Base-by-base conservation (phyloP, 2,888 invertebrate genomes). In the Andrena hattorfiana region DNA sequence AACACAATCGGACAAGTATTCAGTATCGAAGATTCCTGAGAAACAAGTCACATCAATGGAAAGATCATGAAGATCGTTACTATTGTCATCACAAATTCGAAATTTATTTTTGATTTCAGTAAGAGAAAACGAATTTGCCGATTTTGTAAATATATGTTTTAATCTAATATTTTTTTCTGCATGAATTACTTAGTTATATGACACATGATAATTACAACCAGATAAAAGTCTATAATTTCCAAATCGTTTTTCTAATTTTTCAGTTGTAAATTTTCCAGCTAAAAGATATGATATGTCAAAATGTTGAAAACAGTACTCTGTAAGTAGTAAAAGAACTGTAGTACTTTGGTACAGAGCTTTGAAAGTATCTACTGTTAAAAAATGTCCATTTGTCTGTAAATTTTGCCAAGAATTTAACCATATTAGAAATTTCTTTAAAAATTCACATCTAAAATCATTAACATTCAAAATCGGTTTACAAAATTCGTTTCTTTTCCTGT, bases 381-480 rank as follows among this genome's bases (percentile, higher is more conserved):
- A 35, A 35, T 35, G 35, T 10, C 35, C 35, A 35, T 35, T 35
- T 3, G 13, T 10, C 35, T 35, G 0, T 7, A 35, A 3, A 35
- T 35, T 35, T 35, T 35, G 35, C 35, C 35, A 35, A 35, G 35
- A 35, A 13, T 35, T 35, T 35, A 35, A 35, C 35, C 35, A 35
- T 35, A 35, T 0, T 35, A 35, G 35, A 13, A 35, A 35, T 35
- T 35, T 35, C 23, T 68, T 68, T 23, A 68, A 30, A 54, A 68
- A 54, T 68, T 54, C 23, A 67, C 54, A 68, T 68, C n/a, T 51
- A 32, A 68, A 32, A 68, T 68, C 67, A 54, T 35, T 54, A 23
- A 54, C 51, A 54, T 64, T 48, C 64, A 42, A 49, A 49, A 28
- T 64, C 48, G 48, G 48, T 26, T 64, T 26, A 42, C 48, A 49